A percentile compares a stretch with the other conserved stretches of the same genome.
phyloP scores from a whole-genome alignment of 1,140 invertebrate species.

The Drosophila seguyi region DNA sequence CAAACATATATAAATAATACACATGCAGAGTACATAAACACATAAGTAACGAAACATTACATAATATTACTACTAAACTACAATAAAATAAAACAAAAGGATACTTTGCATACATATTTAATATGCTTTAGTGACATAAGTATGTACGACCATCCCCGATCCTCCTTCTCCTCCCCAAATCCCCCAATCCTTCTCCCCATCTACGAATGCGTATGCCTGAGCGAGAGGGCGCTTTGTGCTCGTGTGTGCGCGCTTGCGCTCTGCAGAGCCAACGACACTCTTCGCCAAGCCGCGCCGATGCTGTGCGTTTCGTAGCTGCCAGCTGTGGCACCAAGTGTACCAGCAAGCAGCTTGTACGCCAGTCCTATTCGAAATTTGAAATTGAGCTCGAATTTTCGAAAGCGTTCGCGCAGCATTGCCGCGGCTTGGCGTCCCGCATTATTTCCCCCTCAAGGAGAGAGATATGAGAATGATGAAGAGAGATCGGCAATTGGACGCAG shows the following conservation, averaged over 20 bases:
- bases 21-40: slow-evolving; percentile 58
- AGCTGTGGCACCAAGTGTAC: slow-evolving; percentile 62
- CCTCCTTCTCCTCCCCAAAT: background rate
- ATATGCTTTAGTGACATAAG: slow-evolving; percentile 71
- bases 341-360: background rate
- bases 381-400: background rate
- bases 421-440: slow-evolving; percentile 57
- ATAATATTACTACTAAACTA: slow-evolving; percentile 73
- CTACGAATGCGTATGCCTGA: slow-evolving; percentile 52
- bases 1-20: slow-evolving; percentile 55
- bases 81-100: slow-evolving; percentile 37
- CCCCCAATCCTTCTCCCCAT: background rate
- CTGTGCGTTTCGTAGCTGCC: slow-evolving; percentile 28
- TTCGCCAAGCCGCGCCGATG: slow-evolving; percentile 62
- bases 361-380: slow-evolving; percentile 11
- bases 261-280: slow-evolving; percentile 34
- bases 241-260: background rate
- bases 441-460: slow-evolving; percentile 67
- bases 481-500: slow-evolving; percentile 14
- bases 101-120: slow-evolving; percentile 62
- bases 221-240: slow-evolving; percentile 19
- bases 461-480: slow-evolving; percentile 80
- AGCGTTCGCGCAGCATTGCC: slow-evolving; percentile 46
- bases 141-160: slow-evolving; percentile 23
- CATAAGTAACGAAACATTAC: slow-evolving; percentile 81